Evolutionary conservation across 2,797 vertebrate genomes (phyloP), one percentile per base, ranked within the genome.

Genomic region (Brachymystax lenok): DNA sequence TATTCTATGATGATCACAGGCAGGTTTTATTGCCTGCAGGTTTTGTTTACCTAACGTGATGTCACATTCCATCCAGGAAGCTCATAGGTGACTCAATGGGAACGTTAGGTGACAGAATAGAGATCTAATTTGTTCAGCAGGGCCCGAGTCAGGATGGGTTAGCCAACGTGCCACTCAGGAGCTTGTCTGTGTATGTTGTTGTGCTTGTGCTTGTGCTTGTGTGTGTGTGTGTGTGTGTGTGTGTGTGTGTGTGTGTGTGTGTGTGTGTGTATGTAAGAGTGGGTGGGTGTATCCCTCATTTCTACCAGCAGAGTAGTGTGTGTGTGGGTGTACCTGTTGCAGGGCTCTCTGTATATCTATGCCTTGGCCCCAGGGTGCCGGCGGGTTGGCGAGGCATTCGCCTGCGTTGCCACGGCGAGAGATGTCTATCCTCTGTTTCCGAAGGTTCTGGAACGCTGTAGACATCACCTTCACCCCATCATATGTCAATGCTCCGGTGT

Each of bases 291-390:
- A 35, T 35, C 33, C 33, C 33, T 35, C 33, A 1, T 35, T 35
- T 35, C 1, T 35, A 35, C 6, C 5, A 35, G 33, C 33, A 35
- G 33, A 35, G 33, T 35, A 35, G 24, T 73, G 28, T 56, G 19
- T 28, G 30, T 30, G 33, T 77, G 69, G 51, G 17, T 52, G 10
- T 78, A 99, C 98, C 97, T 99, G 97, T 92, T 99, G 97, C 80
- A 99, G 89, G 0, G 98, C 98, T 92, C 98, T 95, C 93, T 99
- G 97, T 88, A 99, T 99, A 92, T 99, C 98, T 5, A 99, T 99
- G 71, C 98, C 98, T 81, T 99, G 98, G 24, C 97, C 97, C 98
- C 98, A 99, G 70, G 98, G 98, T 80, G 99, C 97, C 0, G 98
- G 97, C 0, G 98, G 98, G 87, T 99, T 99, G 87, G 98, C 98